A percentile compares a stretch with the other conserved stretches of the same genome.
These are phyloP conservation scores for Drosophila ficusphila DNA, from an alignment of 1,140 invertebrate genomes.

Conservation along the genomic window DNA sequence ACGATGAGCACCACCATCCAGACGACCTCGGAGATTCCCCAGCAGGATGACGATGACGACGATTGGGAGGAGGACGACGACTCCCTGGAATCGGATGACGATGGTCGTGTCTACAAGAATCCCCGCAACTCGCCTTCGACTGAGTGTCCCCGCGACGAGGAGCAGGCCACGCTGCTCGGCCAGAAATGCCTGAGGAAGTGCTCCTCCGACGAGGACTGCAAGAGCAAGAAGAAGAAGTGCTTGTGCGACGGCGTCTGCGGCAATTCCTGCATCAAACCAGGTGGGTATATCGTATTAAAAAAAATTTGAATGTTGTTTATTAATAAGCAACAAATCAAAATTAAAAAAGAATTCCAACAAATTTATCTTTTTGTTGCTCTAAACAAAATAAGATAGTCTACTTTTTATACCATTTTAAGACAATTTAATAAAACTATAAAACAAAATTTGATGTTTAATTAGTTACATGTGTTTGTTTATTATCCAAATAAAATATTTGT, in stretches of 20 bases:
- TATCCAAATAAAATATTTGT: too few relatives aligned
- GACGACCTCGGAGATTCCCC: constrained; percentile 84
- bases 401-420: too few relatives aligned
- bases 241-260: constrained; percentile 98
- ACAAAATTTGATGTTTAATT: too few relatives aligned
- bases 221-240: constrained; percentile 98
- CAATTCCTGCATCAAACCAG: constrained; percentile 97
- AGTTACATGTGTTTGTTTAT: too few relatives aligned
- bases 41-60: constrained; percentile 87
- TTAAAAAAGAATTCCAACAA: too few relatives aligned
- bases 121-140: constrained; percentile 94
- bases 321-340: too few relatives aligned
- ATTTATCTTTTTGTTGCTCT: too few relatives aligned
- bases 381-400: too few relatives aligned
- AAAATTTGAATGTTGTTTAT: too few relatives aligned
- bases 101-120: constrained; percentile 93
- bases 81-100: constrained; percentile 85
- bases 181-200: constrained; percentile 97
- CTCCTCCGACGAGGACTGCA: constrained; percentile 97
- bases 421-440: too few relatives aligned
- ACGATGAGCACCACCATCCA: constrained; percentile 31
- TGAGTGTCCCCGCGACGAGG: constrained; percentile 92
- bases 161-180: constrained; percentile 87
- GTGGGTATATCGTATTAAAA: too few relatives aligned
- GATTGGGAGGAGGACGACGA: constrained; percentile 87